These are phyloP conservation scores for Drosophila conformis DNA, from an alignment of 2,888 invertebrate genomes.

Conservation along the genomic window DNA sequence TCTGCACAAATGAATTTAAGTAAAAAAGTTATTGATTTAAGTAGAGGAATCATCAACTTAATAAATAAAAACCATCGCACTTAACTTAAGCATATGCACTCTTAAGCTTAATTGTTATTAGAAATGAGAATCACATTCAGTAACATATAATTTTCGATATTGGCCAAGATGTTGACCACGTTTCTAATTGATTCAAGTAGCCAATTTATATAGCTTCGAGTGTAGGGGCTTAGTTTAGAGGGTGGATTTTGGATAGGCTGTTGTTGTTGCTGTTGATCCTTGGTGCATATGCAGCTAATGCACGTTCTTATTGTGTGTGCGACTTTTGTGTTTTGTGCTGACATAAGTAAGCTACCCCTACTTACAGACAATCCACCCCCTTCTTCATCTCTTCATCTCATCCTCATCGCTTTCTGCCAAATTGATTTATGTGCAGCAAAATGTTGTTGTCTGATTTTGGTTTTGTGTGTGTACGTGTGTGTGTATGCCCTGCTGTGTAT, in stretches of 20 bases:
- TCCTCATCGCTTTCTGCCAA: conserved; percentile 21
- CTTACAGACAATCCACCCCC: neutral
- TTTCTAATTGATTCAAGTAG: neutral
- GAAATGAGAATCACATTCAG: neutral
- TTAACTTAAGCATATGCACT: neutral
- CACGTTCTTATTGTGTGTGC: conserved; percentile 52
- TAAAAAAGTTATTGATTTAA: too few species aligned
- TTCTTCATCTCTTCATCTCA: neutral
- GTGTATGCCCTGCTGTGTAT: neutral
- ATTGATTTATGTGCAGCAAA: conserved; percentile 71
- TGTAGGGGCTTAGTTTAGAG: neutral
- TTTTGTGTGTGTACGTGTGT: conserved; percentile 6
- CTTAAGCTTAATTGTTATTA: neutral
- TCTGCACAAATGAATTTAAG: neutral
- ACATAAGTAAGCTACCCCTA: conserved; percentile 67
- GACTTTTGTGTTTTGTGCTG: conserved; percentile 63
- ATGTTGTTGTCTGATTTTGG: conserved; percentile 65
- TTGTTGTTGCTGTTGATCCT: conserved; percentile 52
- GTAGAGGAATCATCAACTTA: too few species aligned
- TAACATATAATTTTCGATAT: neutral
- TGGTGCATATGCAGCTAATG: conserved; percentile 62
- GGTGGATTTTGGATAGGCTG: neutral
- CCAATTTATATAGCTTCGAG: neutral
- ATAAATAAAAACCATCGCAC: too few species aligned
- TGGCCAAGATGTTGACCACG: neutral